Evolutionary conservation across 2,888 invertebrate genomes (phyloP).

Genomic region (Cephus rjabovi): DNA sequence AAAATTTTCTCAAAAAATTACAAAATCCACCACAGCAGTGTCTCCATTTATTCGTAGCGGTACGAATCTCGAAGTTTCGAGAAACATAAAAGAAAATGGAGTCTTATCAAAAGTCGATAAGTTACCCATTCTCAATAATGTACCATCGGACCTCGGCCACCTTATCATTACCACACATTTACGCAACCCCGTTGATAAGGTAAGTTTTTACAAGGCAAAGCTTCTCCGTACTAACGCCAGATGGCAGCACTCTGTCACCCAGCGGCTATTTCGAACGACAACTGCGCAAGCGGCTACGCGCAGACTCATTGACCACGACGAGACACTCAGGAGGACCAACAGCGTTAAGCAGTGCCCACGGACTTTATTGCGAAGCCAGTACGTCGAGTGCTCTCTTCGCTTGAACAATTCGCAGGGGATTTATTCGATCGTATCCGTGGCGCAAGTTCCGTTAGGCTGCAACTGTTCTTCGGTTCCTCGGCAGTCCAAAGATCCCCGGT

Average conservation of each 20-base stretch:
- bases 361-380: constrained; percentile 10
- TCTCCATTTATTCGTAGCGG: neutral
- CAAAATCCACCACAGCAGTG: neutral
- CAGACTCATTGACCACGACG: constrained; percentile 60
- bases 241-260: constrained; percentile 55
- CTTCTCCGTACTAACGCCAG: constrained; percentile 31
- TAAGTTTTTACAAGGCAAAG: neutral
- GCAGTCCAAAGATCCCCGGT: constrained; percentile 21
- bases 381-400: constrained; percentile 11
- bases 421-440: neutral
- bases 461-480: constrained; percentile 58
- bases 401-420: neutral
- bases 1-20: neutral
- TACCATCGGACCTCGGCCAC: neutral
- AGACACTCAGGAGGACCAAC: constrained; percentile 39
- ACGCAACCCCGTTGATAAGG: neutral
- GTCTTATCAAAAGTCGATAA: neutral
- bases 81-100: too few species aligned
- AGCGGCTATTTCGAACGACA: constrained; percentile 37
- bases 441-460: constrained; percentile 45
- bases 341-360: constrained; percentile 29
- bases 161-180: too few species aligned
- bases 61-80: neutral
- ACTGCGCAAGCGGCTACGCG: constrained; percentile 58
- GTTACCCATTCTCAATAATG: neutral